Conservation (phyloP, 35 echinoderm and acorn worm species). For the Chiridota heheva region DNA sequence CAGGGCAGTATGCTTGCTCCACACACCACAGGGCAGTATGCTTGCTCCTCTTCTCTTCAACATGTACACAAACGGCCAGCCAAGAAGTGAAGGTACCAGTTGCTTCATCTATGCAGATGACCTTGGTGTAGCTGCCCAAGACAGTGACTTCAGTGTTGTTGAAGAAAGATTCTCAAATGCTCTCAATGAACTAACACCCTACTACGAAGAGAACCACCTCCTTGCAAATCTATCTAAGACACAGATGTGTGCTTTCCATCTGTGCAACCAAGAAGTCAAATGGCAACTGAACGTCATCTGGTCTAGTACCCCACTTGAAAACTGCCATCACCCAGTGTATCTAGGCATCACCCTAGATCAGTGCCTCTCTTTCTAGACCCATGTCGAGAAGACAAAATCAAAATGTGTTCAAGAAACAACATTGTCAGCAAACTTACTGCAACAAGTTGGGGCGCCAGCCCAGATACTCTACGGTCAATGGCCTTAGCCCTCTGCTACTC, state of each 20-base stretch:
- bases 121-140: slow-evolving; percentile 28
- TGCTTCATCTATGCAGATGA: slow-evolving; percentile 62
- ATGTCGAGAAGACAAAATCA: slow-evolving; percentile 24
- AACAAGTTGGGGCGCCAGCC: not conserved
- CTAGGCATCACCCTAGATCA: slow-evolving; percentile 18
- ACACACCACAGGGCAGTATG: too few relatives aligned
- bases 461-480: slow-evolving; percentile 20
- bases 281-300: slow-evolving; percentile 38
- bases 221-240: slow-evolving; percentile 56
- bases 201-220: slow-evolving; percentile 46
- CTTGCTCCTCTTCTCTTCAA: slow-evolving; percentile 38
- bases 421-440: slow-evolving; percentile 1
- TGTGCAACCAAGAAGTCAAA: slow-evolving; percentile 25
- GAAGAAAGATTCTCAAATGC: slow-evolving; percentile 6
- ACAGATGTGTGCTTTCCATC: slow-evolving; percentile 46
- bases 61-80: slow-evolving; percentile 26
- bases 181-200: slow-evolving; percentile 1
- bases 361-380: slow-evolving; percentile 26
- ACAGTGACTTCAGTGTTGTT: not conserved
- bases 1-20: too few relatives aligned
- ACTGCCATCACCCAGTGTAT: slow-evolving; percentile 52
- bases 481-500: too few relatives aligned
- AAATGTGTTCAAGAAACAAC: too few relatives aligned
- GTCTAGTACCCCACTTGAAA: slow-evolving; percentile 3
- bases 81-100: slow-evolving; percentile 21